These are phyloP conservation scores for Odontothrips loti DNA, from an alignment of 2,888 invertebrate species.

Conservation along the genomic window DNA sequence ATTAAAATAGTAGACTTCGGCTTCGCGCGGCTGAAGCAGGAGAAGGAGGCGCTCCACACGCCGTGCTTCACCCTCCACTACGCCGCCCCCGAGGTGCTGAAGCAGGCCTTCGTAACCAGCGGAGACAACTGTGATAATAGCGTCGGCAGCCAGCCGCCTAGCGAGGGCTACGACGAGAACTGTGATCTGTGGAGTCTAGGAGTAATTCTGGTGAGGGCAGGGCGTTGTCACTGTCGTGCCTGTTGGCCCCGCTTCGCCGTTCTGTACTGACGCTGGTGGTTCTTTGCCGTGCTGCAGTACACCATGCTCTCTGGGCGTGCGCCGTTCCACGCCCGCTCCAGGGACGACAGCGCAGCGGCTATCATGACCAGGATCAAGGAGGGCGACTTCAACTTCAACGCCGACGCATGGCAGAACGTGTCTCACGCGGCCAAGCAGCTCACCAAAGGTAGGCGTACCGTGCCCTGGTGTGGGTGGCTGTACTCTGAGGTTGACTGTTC, in stretches of 20 bases:
- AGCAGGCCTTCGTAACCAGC: slow-evolving; percentile 49
- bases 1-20: slow-evolving; percentile 96
- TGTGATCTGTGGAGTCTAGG: slow-evolving; percentile 97
- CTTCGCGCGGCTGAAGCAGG: slow-evolving; percentile 75
- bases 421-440: slow-evolving; percentile 68
- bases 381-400: slow-evolving; percentile 74
- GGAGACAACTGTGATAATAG: slow-evolving; percentile 43
- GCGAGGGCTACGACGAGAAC: slow-evolving; percentile 76
- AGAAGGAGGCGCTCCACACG: slow-evolving; percentile 62
- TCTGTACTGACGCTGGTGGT: slow-evolving; percentile 26
- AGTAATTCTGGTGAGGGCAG: slow-evolving; percentile 70
- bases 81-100: slow-evolving; percentile 91
- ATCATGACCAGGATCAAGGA: slow-evolving; percentile 75
- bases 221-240: background rate
- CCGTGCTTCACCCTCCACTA: slow-evolving; percentile 94
- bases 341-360: slow-evolving; percentile 66
- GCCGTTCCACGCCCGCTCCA: slow-evolving; percentile 71
- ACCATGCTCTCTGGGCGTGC: slow-evolving; percentile 82
- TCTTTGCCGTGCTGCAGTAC: slow-evolving; percentile 52
- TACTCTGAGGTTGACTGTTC: background rate
- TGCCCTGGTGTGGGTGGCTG: no score
- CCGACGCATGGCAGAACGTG: slow-evolving; percentile 66
- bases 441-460: slow-evolving; percentile 39
- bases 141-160: background rate
- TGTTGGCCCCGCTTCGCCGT: background rate